Base-by-base conservation (phyloP, 2,888 invertebrate species). In the Trissolcus brochymenae region DNA sequence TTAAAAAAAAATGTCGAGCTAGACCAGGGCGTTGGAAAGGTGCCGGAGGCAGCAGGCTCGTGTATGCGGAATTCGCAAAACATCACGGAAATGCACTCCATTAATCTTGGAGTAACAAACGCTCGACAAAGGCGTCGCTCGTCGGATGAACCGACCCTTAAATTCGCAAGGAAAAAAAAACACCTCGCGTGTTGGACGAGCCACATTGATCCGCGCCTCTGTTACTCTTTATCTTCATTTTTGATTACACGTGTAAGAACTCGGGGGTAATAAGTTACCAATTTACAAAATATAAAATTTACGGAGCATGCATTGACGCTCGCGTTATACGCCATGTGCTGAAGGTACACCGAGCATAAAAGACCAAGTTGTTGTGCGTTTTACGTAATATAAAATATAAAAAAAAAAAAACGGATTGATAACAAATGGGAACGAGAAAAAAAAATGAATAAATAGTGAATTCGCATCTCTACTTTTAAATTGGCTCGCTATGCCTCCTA, bases 1-100 rank as follows among this genome's bases (percentile, higher is more conserved):
- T 76, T 67, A 56, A 66, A 64, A 72, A 64, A 65, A 73, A 77
- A 73, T 40, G 72, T 77, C 72, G 72, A 62, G 77, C 65, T 68
- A 68, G 77, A 73, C 67, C 77, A 35, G 67, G 56, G 59, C 62
- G 72, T 72, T 54, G 67, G 72, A 72, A 71, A 55, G 67, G 64
- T 60, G 75, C 75, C 75, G 60, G 50, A 50, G 75, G 75, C 74
- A 41, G 40, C 50, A 62, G 62, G 57, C 62, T 59, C 67, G 59
- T 62, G 35, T 67, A 67, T 19, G 57, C 57, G 60, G 50, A 56
- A 51, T 64, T 65, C 25, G 65, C 70, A 56, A 68, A 76, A 76
- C 68, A 60, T 76, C 65, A 70, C 70, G 65, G 65, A 75, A 75
- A 75, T 51, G 64, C 51, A 70, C 60, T 53, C 68, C 64, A 75